Percentiles rank a stretch among this genome's conserved stretches.
phyloP scores from a whole-genome alignment of 2,888 invertebrate species.

The Drosophila formosana region DNA sequence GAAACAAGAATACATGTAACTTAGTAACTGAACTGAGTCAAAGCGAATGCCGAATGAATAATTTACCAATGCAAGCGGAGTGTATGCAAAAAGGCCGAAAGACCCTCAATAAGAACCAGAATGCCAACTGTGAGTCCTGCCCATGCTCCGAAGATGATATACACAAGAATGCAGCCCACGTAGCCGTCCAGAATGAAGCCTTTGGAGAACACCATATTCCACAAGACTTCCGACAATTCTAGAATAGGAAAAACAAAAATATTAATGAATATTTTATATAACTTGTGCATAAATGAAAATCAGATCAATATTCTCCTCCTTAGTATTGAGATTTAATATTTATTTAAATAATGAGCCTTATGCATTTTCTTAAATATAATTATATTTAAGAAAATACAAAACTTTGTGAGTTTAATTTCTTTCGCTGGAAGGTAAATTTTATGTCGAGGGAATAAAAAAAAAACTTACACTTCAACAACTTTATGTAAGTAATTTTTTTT shows the following conservation, averaged over 20 bases:
- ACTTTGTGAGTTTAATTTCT: too few species aligned
- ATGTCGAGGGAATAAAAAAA: too few species aligned
- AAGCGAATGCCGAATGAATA: background rate
- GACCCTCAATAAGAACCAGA: slow-evolving; percentile 98
- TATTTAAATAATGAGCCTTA: too few species aligned
- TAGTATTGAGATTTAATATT: too few species aligned
- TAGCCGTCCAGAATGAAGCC: slow-evolving; percentile 89
- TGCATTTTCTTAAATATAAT: too few species aligned
- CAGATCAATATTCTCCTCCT: too few species aligned
- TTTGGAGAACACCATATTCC: slow-evolving; percentile 94
- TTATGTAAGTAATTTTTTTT: too few species aligned
- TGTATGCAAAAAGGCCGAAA: slow-evolving; percentile 99
- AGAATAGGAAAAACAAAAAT: slow-evolving; percentile 26
- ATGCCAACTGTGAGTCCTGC: slow-evolving; percentile 96
- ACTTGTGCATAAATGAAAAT: too few species aligned
- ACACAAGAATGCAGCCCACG: slow-evolving; percentile 91
- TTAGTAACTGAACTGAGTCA: background rate
- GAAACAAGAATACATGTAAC: background rate
- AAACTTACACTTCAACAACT: too few species aligned
- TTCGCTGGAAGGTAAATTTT: too few species aligned
- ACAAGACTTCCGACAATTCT: slow-evolving; percentile 96
- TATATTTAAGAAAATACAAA: too few species aligned
- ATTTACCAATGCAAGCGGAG: slow-evolving; percentile 97
- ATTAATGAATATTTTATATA: background rate
- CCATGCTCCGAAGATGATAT: slow-evolving; percentile 95